Conservation (phyloP, 1,140 invertebrate species). For the Glomeris maerens region DNA sequence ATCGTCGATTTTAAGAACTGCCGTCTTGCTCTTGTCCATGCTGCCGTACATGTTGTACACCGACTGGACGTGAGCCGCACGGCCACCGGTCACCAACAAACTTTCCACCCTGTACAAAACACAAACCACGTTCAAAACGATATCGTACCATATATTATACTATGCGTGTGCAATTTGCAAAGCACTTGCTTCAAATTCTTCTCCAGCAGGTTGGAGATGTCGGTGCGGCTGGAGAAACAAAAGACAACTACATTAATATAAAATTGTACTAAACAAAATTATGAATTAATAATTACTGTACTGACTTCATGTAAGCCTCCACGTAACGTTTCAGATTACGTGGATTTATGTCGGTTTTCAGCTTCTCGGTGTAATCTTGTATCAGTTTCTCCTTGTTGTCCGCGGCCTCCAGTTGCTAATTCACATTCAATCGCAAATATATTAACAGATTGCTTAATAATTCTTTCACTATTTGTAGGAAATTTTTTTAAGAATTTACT, state of each 20-base stretch:
- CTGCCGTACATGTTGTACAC: slow-evolving; percentile 61
- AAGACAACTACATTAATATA: slow-evolving; percentile 5
- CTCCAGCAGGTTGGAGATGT: slow-evolving; percentile 15
- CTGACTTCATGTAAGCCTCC: slow-evolving; percentile 64
- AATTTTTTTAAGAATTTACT: too few species aligned
- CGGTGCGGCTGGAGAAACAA: slow-evolving; percentile 20
- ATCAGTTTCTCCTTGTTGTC: slow-evolving; percentile 53
- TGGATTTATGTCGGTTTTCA: slow-evolving; percentile 63
- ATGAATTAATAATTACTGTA: slow-evolving; percentile 14
- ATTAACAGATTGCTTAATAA: too few species aligned
- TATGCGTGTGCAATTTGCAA: neutral
- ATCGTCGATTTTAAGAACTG: slow-evolving; percentile 63
- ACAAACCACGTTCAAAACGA: neutral
- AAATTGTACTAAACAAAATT: neutral
- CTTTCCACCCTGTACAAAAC: slow-evolving; percentile 49
- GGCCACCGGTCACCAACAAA: slow-evolving; percentile 62
- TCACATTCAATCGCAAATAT: neutral
- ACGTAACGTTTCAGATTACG: slow-evolving; percentile 71
- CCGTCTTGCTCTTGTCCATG: slow-evolving; percentile 62
- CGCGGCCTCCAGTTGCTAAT: slow-evolving; percentile 41
- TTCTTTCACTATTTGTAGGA: too few species aligned
- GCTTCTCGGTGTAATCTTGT: slow-evolving; percentile 56
- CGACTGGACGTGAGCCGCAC: slow-evolving; percentile 59
- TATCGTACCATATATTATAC: neutral
- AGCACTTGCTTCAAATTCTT: slow-evolving; percentile 20